A percentile compares a stretch with the other conserved stretches of the same genome.
phyloP scores from a whole-genome alignment of 2,113 vertebrate species.

The Sorex araneus region DNA sequence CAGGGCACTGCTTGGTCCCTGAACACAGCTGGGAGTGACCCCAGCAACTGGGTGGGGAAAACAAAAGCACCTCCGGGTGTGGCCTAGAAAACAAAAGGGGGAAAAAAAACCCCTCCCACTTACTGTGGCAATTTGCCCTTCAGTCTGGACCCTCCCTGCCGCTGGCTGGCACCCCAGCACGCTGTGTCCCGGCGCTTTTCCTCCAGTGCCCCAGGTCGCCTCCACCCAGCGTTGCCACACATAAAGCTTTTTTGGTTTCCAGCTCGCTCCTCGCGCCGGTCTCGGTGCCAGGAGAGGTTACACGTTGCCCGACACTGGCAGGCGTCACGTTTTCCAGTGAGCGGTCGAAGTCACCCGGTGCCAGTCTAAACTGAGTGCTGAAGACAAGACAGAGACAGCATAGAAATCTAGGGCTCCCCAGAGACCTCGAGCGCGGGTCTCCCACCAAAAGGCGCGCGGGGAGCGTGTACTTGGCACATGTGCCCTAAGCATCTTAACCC shows the following conservation, averaged over 20 bases:
- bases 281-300: constrained; percentile 1
- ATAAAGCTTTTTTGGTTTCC: not conserved
- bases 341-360: not conserved
- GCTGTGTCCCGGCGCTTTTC: not conserved
- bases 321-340: constrained; percentile 12
- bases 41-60: too few species aligned
- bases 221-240: constrained; percentile 13
- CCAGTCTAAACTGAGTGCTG: not conserved
- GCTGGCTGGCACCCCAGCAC: not conserved
- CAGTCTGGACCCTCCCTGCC: not conserved
- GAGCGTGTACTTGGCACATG: not conserved
- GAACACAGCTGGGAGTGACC: too few species aligned
- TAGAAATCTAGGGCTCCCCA: not conserved
- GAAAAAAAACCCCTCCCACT: too few species aligned
- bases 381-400: not conserved
- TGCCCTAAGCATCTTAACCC: not conserved
- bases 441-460: not conserved
- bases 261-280: not conserved
- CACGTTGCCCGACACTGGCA: constrained; percentile 18
- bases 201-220: constrained; percentile 34
- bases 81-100: too few species aligned
- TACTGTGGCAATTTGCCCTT: not conserved
- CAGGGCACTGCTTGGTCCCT: too few species aligned
- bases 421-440: not conserved
- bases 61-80: too few species aligned